Evolutionary conservation across 2,113 vertebrate species (phyloP).

Genomic region (Otis tarda): DNA sequence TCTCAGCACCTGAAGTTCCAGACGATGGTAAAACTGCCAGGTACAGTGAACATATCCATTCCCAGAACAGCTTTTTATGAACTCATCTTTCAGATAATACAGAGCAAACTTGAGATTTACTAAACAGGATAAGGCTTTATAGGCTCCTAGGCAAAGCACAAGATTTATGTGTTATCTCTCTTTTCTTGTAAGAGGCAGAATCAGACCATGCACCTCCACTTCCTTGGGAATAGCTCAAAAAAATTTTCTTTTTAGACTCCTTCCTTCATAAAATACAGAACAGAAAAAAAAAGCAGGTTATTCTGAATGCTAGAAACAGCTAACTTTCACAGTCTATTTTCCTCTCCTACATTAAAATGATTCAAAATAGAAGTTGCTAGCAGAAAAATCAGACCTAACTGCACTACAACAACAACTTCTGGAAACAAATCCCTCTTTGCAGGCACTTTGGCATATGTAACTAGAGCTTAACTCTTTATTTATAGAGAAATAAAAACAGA

Average conservation of each 20-base stretch:
- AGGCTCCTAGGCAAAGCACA: not conserved
- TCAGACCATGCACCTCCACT: not conserved
- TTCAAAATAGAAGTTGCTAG: constrained; percentile 31
- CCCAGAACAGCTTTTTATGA: not conserved
- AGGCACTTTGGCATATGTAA: constrained; percentile 42
- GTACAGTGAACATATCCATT: not conserved
- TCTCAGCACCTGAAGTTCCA: not conserved
- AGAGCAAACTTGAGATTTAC: not conserved
- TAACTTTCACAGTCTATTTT: constrained; percentile 37
- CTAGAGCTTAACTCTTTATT: constrained; percentile 40
- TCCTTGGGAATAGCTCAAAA: not conserved
- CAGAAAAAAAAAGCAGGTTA: not conserved
- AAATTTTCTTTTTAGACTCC: not conserved
- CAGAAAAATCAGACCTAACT: constrained; percentile 45
- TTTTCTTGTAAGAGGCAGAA: not conserved
- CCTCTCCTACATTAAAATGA: constrained; percentile 4
- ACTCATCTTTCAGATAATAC: not conserved
- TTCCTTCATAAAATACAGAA: constrained; percentile 22
- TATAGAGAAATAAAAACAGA: constrained; percentile 54
- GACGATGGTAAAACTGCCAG: not conserved
- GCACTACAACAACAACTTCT: constrained; percentile 41
- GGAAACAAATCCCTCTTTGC: constrained; percentile 30
- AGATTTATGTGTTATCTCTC: not conserved
- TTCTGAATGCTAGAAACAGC: not conserved
- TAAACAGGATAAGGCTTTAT: not conserved